Percentiles rank a stretch among this genome's conserved stretches.
These are phyloP conservation scores for Sinocyclocheilus grahami DNA, from an alignment of 2,113 vertebrate genomes.

Conservation along the genomic window DNA sequence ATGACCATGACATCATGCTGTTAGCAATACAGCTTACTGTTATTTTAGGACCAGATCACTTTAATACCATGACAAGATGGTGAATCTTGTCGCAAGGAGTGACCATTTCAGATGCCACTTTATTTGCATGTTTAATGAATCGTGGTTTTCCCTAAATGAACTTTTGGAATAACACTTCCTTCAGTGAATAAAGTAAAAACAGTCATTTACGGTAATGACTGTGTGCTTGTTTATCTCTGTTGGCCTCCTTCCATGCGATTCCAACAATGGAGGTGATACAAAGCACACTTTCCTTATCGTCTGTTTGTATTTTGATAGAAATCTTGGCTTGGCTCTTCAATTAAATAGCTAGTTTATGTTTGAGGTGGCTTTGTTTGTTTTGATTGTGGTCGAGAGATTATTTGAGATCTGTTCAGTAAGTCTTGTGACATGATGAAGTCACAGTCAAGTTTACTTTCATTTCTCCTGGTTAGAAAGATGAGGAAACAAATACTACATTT, in stretches of 20 bases:
- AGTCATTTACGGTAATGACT: not conserved
- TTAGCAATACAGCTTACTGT: not conserved
- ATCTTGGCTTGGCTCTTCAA: not conserved
- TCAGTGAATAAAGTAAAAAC: conserved; percentile 1
- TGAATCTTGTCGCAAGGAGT: not conserved
- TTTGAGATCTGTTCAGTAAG: not conserved
- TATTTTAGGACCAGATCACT: not conserved
- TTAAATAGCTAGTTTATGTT: conserved; percentile 20
- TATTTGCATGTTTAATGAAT: conserved; percentile 10
- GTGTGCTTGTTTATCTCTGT: conserved; percentile 20
- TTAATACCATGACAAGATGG: not conserved
- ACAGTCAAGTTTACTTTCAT: not conserved
- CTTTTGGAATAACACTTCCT: conserved; percentile 2
- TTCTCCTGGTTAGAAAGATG: not conserved
- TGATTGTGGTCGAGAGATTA: not conserved
- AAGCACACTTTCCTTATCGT: conserved; percentile 39
- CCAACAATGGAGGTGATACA: conserved; percentile 22
- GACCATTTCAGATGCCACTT: not conserved
- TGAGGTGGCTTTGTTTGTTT: conserved; percentile 2
- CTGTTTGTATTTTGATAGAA: conserved; percentile 46
- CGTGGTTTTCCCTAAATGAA: not conserved
- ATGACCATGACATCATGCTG: conserved; percentile 35
- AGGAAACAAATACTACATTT: not conserved
- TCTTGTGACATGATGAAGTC: not conserved
- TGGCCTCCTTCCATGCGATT: conserved; percentile 20